Percentiles rank a stretch among this genome's conserved stretches.
phyloP scores from a whole-genome alignment of 2,797 vertebrate genomes.

The Zonotrichia albicollis region DNA sequence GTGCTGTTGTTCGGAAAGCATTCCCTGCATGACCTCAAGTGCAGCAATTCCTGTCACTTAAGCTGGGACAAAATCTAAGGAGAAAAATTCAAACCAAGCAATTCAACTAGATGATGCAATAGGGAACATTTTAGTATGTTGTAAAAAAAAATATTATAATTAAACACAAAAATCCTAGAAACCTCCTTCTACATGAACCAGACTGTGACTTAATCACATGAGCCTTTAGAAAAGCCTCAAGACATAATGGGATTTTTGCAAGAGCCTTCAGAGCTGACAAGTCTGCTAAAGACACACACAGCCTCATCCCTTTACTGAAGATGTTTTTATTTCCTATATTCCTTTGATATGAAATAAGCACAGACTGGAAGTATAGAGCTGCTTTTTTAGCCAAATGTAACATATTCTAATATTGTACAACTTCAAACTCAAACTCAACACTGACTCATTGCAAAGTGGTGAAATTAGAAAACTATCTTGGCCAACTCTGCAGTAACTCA shows the following conservation, averaged over 20 bases:
- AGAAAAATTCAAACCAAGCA: constrained; percentile 9
- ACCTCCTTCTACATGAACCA: background rate
- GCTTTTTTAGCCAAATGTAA: background rate
- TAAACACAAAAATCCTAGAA: background rate
- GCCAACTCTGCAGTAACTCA: background rate
- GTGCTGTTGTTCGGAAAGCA: background rate
- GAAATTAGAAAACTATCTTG: background rate
- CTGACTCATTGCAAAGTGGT: background rate
- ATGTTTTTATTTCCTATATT: background rate
- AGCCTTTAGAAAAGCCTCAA: background rate
- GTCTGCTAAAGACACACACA: background rate
- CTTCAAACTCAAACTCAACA: background rate
- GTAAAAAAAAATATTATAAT: background rate
- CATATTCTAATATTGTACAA: background rate
- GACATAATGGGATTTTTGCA: background rate
- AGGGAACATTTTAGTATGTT: background rate
- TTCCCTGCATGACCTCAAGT: background rate
- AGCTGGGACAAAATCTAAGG: background rate
- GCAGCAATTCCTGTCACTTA: background rate
- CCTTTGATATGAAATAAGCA: background rate
- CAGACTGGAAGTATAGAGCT: background rate
- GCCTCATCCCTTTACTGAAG: background rate
- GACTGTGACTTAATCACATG: background rate
- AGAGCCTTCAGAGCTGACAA: background rate
- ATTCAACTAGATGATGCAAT: constrained; percentile 1